Percentiles rank a stretch among this genome's conserved stretches.
phyloP scores from a whole-genome alignment of 2,113 vertebrate genomes.

The Epinephelus lanceolatus region DNA sequence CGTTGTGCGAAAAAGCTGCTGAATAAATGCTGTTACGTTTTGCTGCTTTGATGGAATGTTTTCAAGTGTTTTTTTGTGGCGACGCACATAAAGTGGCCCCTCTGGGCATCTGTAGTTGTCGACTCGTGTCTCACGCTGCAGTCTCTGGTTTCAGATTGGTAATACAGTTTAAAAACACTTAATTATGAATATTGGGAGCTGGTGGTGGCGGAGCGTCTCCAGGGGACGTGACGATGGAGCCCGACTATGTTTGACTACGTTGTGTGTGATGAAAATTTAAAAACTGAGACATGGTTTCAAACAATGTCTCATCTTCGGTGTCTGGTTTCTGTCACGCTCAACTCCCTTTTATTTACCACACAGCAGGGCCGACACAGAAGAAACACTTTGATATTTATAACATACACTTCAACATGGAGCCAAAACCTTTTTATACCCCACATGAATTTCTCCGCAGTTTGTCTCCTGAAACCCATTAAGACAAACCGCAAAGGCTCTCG shows the following conservation, averaged over 20 bases:
- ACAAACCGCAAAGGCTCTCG: no score
- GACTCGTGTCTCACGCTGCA: no score
- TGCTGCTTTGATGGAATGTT: not conserved
- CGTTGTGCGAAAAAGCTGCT: not conserved
- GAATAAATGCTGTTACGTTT: not conserved
- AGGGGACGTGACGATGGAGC: not conserved
- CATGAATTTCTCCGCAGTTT: not conserved
- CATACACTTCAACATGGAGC: no score
- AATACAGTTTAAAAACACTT: not conserved
- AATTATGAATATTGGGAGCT: not conserved
- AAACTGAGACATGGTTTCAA: slow-evolving; percentile 5
- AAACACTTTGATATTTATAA: not conserved
- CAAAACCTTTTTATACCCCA: not conserved
- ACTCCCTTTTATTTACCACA: not conserved
- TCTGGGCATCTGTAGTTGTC: slow-evolving; percentile 4
- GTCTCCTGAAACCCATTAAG: not conserved
- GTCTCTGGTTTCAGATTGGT: not conserved
- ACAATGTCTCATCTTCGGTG: not conserved
- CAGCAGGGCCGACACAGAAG: not conserved
- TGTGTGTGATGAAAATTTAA: not conserved
- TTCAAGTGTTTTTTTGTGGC: not conserved
- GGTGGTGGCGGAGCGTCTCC: not conserved
- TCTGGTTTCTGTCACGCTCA: slow-evolving; percentile 17
- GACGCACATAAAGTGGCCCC: not conserved
- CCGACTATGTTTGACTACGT: fast-evolving